Base-by-base conservation (phyloP, 2,113 vertebrate genomes). In the Callorhinus ursinus region DNA sequence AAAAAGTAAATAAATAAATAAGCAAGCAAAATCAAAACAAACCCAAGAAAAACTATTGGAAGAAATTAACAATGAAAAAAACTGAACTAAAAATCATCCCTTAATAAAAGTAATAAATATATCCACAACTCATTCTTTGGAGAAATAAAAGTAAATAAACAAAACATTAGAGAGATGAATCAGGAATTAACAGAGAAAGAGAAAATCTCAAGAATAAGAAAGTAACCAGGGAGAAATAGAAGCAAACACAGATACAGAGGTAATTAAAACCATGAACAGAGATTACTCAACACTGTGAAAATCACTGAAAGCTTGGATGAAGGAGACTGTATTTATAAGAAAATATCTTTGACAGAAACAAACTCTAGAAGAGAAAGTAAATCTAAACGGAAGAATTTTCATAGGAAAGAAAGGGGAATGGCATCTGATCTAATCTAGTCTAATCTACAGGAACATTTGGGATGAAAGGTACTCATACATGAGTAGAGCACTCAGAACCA, bases 61-160 rank as follows among this genome's bases (percentile, higher is more conserved):
- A 24, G 21, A 42, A 74, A 74, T 74, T 12, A 42, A 42, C 13
- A 21, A 53, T 39, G 0, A 19, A 84, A 59, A 53, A 67, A 83
- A 24, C 49, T 19, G 13, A 77, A 79, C 57, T 67, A 13, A 55
- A 90, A 77, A 39, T 12, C 69, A 88, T 6, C 5, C 10, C 59
- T 57, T 18, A 71, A 86, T 72, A 51, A 79, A 80, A 95, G 76
- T 63, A 92, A 90, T 49, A 71, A 88, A 74, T 57, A 65, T 16
- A 36, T 69, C 9, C n/a, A 83, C 67, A 93, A 55, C 1, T 63
- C 8, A 46, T 5, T 84, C 51, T 24, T 72, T 83, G n/a, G 21
- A 88, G 24, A 36, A 88, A 84, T 42, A 83, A 95, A 49, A 93
- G 3, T 39, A 86, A 90, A 42, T 74, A 76, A 95, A 36, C 1